Evolutionary conservation across 2,113 vertebrate genomes (phyloP).

Genomic region (Alces alces): DNA sequence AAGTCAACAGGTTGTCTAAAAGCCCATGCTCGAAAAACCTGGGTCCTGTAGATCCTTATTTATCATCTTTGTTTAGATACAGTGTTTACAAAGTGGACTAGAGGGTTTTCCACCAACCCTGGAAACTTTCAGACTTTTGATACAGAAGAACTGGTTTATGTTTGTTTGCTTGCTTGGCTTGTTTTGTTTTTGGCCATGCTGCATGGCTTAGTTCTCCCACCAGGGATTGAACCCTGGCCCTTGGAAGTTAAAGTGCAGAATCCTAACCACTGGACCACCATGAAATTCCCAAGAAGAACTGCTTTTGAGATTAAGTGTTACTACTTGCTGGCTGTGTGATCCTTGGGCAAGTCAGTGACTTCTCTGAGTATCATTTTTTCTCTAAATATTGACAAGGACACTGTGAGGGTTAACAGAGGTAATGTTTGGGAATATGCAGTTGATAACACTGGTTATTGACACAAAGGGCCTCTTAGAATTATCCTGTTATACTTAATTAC

Average conservation of each 20-base stretch:
- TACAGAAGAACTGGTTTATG: not conserved
- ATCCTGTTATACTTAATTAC: not conserved
- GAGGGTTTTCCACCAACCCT: not conserved
- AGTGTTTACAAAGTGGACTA: not conserved
- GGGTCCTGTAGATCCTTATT: not conserved
- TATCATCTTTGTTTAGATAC: not conserved
- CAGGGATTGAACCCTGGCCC: not conserved
- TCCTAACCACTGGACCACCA: not conserved
- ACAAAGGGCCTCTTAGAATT: not conserved
- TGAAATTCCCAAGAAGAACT: not conserved
- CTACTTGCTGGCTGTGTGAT: not conserved
- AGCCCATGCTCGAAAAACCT: not conserved
- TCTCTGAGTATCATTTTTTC: not conserved
- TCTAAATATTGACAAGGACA: not conserved
- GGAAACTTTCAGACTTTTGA: not conserved
- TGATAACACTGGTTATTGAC: not conserved
- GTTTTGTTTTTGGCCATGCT: not conserved
- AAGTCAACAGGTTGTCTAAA: not conserved
- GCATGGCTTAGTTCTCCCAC: not conserved
- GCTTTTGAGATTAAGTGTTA: not conserved
- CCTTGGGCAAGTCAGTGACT: not conserved
- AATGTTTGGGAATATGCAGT: not conserved
- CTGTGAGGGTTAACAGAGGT: not conserved
- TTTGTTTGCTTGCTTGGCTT: not conserved
- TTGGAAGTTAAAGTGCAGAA: not conserved